These are phyloP conservation scores for Falco columbarius DNA, from an alignment of 2,797 vertebrate species.

Conservation along the genomic window DNA sequence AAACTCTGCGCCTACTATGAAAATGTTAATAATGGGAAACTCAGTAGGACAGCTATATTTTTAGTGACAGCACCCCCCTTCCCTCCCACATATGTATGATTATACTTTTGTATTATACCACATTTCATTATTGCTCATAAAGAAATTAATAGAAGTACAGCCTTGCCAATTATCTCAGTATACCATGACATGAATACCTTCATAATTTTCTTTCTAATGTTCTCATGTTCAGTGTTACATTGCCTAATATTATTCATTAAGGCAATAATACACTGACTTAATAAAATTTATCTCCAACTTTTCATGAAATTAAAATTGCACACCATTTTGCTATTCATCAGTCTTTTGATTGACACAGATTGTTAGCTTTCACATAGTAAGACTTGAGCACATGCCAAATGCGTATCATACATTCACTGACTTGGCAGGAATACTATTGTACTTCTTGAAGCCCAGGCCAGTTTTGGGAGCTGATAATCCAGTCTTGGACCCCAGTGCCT, in stretches of 20 bases:
- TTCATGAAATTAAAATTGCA: background rate
- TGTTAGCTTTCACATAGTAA: background rate
- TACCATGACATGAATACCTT: background rate
- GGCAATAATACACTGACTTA: background rate
- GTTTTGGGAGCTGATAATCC: conserved; percentile 3
- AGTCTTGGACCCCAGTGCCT: background rate
- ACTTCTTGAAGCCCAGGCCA: background rate
- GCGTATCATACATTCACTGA: background rate
- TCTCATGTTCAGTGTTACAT: background rate
- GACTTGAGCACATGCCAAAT: background rate
- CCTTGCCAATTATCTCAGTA: background rate
- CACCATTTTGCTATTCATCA: background rate
- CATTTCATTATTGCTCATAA: background rate
- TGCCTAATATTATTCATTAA: background rate
- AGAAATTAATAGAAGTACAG: background rate
- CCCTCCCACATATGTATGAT: background rate
- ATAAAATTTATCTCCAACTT: background rate
- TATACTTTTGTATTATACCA: background rate
- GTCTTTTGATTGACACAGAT: conserved; percentile 30
- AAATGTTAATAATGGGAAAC: background rate
- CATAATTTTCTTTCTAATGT: background rate
- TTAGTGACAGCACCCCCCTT: background rate
- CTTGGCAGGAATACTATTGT: background rate
- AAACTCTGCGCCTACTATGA: background rate
- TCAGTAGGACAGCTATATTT: background rate